Evolutionary conservation across 1,140 invertebrate genomes (phyloP), one percentile per base, ranked within the genome.

Genomic region (Orchestia grillus): DNA sequence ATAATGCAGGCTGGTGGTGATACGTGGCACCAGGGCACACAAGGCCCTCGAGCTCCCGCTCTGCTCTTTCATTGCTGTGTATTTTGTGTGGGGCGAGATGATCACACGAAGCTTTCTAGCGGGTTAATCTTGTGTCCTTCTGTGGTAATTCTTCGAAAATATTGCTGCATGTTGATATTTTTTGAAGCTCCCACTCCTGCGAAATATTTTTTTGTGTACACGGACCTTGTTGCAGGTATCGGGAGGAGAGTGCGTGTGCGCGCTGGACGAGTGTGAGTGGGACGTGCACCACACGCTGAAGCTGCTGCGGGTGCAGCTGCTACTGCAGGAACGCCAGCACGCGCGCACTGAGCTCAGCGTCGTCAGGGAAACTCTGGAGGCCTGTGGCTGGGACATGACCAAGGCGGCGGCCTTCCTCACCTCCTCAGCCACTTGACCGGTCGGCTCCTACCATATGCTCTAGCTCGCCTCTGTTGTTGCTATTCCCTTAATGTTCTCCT

Each of bases 201-300:
- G 62, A 36, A 19, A 53, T 8, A 53, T 77, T 36, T 19, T 8
- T 36, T 23, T 77, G 28, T 77, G 62, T 36, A 23, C 62, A 36
- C 62, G 62, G 15, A 23, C 11, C 28, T 8, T 77, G 62, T 77
- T 90, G 95, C 97, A 99, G 98, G 98, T 98, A 28, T 98, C 98
- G 0, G 98, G 98, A 0, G 98, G 98, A 96, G 98, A 98, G 94
- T 99, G 99, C 97, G 97, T 99, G 15, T 97, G 98, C 96, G 98
- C 99, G 0, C 97, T 99, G 4, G 98, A 99, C 97, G 98, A 98
- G 57, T 98, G 98, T 42, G 98, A 98, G 96, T 99, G 99, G 99
- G 98, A 99, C 97, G 98, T 99, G 0, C 98, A 99, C 97, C 96
- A 96, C 44, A 96, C 96, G 45, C 96, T 97, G 53, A 97, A 97